These are phyloP conservation scores for Oscheius sp. DNA, from an alignment of 2,888 invertebrate species.

Conservation along the genomic window DNA sequence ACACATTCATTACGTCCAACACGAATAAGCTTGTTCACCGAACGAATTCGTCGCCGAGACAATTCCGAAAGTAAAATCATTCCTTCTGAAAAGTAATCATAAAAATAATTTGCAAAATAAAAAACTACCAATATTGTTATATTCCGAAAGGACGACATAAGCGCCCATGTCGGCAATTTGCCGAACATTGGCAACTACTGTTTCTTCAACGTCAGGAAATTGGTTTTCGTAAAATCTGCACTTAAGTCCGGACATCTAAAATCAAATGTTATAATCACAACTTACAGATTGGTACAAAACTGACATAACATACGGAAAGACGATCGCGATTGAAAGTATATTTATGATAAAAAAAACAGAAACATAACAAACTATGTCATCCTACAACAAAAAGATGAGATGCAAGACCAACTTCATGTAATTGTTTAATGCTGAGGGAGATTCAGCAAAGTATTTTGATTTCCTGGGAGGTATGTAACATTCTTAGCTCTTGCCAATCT, in stretches of 20 bases:
- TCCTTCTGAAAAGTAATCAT: constrained; percentile 74
- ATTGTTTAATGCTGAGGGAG: constrained; percentile 40
- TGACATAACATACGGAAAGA: background rate
- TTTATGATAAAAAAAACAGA: constrained; percentile 1
- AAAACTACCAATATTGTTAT: constrained; percentile 91
- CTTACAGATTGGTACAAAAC: background rate
- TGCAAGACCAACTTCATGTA: constrained; percentile 5
- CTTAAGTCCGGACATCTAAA: constrained; percentile 75
- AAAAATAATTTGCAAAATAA: background rate
- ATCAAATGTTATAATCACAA: background rate
- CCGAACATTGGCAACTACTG: constrained; percentile 89
- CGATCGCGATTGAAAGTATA: constrained; percentile 8
- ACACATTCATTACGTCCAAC: constrained; percentile 99
- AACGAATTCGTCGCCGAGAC: constrained; percentile 96
- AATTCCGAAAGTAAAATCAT: constrained; percentile 98
- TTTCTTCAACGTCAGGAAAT: constrained; percentile 98
- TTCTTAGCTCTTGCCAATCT: constrained; percentile 93
- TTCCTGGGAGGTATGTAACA: constrained; percentile 91
- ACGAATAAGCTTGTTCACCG: constrained; percentile 97
- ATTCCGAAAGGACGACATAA: constrained; percentile 95
- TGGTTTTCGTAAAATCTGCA: constrained; percentile 97
- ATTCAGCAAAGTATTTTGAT: constrained; percentile 82
- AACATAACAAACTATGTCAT: constrained; percentile 28
- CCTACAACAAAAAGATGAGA: constrained; percentile 32
- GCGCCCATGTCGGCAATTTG: constrained; percentile 99